These are phyloP conservation scores for Andrena marginata DNA, from an alignment of 2,888 invertebrate species.

Conservation along the genomic window DNA sequence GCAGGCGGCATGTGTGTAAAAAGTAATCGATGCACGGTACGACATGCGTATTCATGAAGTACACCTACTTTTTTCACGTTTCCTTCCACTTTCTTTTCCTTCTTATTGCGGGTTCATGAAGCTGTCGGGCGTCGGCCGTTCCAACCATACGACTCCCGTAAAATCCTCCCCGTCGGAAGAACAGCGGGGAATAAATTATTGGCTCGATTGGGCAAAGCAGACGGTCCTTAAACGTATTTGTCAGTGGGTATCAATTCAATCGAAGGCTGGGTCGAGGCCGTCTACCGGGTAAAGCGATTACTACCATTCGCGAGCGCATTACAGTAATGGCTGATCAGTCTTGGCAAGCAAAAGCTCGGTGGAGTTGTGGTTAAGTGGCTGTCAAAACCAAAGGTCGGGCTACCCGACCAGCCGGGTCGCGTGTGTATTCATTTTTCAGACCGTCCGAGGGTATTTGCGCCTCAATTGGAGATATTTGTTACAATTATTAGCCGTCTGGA, in stretches of 20 bases:
- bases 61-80: background rate
- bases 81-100: background rate
- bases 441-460: background rate
- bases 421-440: slow-evolving; percentile 18
- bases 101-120: background rate
- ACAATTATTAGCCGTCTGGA: background rate
- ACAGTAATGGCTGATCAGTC: slow-evolving; percentile 56
- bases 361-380: slow-evolving; percentile 41
- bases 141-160: background rate
- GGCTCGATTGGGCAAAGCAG: slow-evolving; percentile 33
- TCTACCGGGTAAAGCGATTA: slow-evolving; percentile 41
- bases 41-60: slow-evolving; percentile 23
- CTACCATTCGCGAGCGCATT: slow-evolving; percentile 43
- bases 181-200: slow-evolving; percentile 35
- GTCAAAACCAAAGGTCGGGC: slow-evolving; percentile 42
- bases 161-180: background rate
- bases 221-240: slow-evolving; percentile 44
- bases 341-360: slow-evolving; percentile 34
- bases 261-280: slow-evolving; percentile 16
- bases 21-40: slow-evolving; percentile 34
- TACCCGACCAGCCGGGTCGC: background rate
- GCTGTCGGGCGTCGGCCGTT: background rate
- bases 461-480: background rate
- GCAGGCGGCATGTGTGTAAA: slow-evolving; percentile 10
- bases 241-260: slow-evolving; percentile 49